These are phyloP conservation scores for Hoplostethus atlanticus DNA, from an alignment of 2,797 vertebrate genomes.

Conservation along the genomic window DNA sequence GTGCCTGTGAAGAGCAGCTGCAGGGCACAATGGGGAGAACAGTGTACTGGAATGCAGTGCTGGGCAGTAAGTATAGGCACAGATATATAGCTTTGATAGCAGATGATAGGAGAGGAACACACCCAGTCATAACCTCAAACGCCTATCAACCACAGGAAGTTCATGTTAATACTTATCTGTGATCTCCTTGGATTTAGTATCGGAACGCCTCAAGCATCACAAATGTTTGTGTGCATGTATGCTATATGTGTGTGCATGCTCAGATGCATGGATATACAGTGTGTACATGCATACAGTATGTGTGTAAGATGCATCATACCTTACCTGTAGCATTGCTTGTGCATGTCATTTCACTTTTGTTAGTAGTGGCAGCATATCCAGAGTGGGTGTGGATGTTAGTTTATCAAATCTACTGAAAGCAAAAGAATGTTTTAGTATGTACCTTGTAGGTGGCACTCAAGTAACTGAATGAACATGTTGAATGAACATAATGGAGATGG, in stretches of 20 bases:
- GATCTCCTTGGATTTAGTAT: background rate
- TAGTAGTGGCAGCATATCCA: slow-evolving; percentile 20
- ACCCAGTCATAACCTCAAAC: background rate
- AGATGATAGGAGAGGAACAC: no score
- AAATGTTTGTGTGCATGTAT: background rate
- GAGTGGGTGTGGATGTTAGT: slow-evolving; percentile 3
- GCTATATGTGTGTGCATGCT: background rate
- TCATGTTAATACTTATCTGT: background rate
- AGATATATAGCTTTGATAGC: no score
- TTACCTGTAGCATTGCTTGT: background rate
- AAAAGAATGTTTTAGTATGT: background rate
- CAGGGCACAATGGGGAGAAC: background rate
- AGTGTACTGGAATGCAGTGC: no score
- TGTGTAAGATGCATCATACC: background rate
- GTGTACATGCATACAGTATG: background rate
- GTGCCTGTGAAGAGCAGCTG: background rate
- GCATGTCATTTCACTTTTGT: background rate
- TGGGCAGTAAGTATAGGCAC: no score
- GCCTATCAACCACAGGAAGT: slow-evolving; percentile 4
- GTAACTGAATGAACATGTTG: background rate
- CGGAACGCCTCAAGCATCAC: background rate
- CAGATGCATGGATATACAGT: background rate
- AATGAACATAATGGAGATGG: background rate
- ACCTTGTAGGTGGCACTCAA: slow-evolving; percentile 1
- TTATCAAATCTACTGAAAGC: background rate